Evolutionary conservation across 2,888 invertebrate species (phyloP), one percentile per base, ranked within the genome.

Genomic region (Synanthedon vespiformis): DNA sequence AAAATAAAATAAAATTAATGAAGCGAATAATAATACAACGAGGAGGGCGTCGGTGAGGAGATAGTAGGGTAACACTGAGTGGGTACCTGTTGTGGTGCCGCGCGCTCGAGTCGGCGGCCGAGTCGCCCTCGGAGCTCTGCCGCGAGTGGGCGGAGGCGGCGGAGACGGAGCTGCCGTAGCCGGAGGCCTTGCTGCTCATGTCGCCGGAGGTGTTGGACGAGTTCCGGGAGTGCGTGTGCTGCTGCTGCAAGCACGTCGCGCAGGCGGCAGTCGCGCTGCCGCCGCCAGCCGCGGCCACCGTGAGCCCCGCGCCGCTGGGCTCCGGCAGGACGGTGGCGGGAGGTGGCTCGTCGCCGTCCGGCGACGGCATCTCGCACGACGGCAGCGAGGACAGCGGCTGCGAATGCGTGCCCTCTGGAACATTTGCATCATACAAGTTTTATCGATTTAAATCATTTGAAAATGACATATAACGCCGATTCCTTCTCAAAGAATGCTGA

Each of bases 71-170:
- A 44, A 40, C 51, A 22, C 16, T 47, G 40, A 41, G 40, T 16
- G 40, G 16, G 59, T 66, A 85, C 85, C 85, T 85, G 76, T 73
- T 75, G 70, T 82, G 82, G 54, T 80, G 67, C 13, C 61, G 80
- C 3, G 71, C 76, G 50, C 67, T 55, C 54, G 65, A 57, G 68
- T 75, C 80, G 40, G 71, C 73, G 47, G 77, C 76, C 55, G 76
- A 78, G 65, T 90, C 91, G 18, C 95, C 95, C 74, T 91, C 91
- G 59, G 95, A 94, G 83, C 95, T 95, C 82, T 96, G 96, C 61
- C 96, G 89, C 77, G 95, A 95, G 87, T 95, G 94, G 77, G 93
- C 95, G 59, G 94, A 92, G 78, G 94, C 94, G 61, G 92, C 93
- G 54, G 88, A 88, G 75, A 92, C 93, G 68, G 94, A 92, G 82